Conservation (phyloP, 2,113 vertebrate genomes). For the Trogon surrucura region DNA sequence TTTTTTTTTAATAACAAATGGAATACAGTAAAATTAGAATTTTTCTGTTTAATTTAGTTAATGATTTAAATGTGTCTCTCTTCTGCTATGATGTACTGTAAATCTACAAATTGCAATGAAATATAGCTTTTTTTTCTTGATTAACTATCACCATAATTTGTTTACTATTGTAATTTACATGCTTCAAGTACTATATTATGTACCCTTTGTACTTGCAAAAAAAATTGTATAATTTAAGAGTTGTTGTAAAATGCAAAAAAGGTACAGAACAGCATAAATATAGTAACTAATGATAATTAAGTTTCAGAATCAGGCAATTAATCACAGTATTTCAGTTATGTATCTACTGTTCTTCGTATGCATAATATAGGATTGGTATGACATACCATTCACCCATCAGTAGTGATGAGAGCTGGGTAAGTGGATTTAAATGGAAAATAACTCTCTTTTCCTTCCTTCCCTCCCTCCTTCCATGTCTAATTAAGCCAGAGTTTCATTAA, state of each 20-base stretch:
- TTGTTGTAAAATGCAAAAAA: conserved; percentile 16
- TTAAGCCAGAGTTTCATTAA: not conserved
- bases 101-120: not conserved
- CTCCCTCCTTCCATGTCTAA: not conserved
- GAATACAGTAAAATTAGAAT: not conserved
- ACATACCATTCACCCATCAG: not conserved
- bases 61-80: not conserved
- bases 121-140: not conserved
- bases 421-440: not conserved
- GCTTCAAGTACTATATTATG: not conserved
- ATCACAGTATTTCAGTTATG: not conserved
- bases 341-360: not conserved
- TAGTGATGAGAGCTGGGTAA: not conserved
- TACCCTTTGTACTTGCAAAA: not conserved
- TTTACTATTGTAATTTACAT: conserved; percentile 3
- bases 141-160: not conserved
- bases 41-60: conserved; percentile 18
- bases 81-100: not conserved
- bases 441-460: not conserved
- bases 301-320: conserved; percentile 30
- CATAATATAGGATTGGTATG: not conserved
- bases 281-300: not conserved
- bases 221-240: not conserved
- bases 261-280: not conserved
- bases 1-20: not conserved